Conservation (phyloP, 2,113 vertebrate genomes). For the Butorides virescens region DNA sequence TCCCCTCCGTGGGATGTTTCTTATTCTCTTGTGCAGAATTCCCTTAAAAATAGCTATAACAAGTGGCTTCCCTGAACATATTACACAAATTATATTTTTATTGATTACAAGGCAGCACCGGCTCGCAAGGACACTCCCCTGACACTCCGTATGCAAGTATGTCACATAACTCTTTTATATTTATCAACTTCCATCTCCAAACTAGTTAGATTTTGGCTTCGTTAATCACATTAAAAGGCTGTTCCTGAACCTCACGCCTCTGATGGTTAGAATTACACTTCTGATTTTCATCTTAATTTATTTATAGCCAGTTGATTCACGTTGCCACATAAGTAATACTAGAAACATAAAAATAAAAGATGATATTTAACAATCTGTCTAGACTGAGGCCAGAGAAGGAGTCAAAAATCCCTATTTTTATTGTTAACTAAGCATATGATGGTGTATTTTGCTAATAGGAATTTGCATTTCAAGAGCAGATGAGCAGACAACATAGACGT, state of each 20-base stretch:
- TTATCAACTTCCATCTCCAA: neutral
- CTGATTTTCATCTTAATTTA: conserved; percentile 7
- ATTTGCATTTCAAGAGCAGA: neutral
- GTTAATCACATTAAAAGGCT: neutral
- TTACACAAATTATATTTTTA: neutral
- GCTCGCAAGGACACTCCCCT: neutral
- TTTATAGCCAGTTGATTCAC: conserved; percentile 10
- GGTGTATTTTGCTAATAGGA: neutral
- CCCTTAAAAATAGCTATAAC: neutral
- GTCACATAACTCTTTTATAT: neutral
- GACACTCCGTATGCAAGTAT: neutral
- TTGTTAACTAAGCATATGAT: neutral
- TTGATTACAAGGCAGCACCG: neutral
- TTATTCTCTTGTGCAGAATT: neutral
- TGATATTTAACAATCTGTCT: conserved; percentile 14
- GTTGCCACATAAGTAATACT: neutral
- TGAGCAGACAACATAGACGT: neutral
- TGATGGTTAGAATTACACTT: neutral
- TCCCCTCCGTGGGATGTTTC: neutral
- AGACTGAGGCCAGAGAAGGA: neutral
- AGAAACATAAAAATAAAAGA: neutral
- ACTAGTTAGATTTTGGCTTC: neutral
- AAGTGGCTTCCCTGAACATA: neutral
- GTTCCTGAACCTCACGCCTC: neutral
- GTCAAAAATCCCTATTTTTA: neutral